phyloP scores from a whole-genome alignment of 2,888 invertebrate genomes.

The Odontomyia ornata region DNA sequence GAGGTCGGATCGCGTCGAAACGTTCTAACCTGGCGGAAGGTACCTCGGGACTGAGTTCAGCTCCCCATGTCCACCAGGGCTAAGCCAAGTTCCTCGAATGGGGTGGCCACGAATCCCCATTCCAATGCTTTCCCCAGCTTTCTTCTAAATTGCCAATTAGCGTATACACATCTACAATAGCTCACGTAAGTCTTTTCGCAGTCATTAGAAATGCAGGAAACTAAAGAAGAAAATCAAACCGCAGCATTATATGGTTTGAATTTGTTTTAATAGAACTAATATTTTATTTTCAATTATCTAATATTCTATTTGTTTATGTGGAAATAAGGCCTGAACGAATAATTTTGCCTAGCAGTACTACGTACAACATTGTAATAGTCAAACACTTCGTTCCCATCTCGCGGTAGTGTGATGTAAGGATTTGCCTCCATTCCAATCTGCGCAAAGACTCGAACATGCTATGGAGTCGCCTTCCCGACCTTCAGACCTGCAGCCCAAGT shows the following conservation, averaged over 20 bases:
- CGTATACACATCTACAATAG: neutral
- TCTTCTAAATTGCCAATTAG: neutral
- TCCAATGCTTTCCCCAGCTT: neutral
- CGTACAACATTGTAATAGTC: neutral
- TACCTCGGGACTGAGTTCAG: constrained; percentile 27
- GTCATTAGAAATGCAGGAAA: too few species aligned
- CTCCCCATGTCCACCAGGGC: neutral
- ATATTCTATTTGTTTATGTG: too few species aligned
- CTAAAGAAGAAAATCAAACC: too few species aligned
- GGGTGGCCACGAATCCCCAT: neutral
- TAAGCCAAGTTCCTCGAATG: neutral
- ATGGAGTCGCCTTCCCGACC: constrained; percentile 5
- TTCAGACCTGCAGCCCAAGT: neutral
- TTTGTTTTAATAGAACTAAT: too few species aligned
- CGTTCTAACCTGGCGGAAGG: constrained; percentile 9
- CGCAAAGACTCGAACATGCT: neutral
- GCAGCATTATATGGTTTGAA: too few species aligned
- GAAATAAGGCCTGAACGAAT: too few species aligned
- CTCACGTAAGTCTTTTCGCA: neutral
- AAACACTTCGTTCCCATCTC: neutral
- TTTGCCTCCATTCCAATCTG: neutral
- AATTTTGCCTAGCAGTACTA: too few species aligned
- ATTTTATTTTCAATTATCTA: too few species aligned
- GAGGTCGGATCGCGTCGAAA: neutral
- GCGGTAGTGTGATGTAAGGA: neutral